Conservation (phyloP, 2,888 invertebrate species). For the Cosmorhoe ocellata region DNA sequence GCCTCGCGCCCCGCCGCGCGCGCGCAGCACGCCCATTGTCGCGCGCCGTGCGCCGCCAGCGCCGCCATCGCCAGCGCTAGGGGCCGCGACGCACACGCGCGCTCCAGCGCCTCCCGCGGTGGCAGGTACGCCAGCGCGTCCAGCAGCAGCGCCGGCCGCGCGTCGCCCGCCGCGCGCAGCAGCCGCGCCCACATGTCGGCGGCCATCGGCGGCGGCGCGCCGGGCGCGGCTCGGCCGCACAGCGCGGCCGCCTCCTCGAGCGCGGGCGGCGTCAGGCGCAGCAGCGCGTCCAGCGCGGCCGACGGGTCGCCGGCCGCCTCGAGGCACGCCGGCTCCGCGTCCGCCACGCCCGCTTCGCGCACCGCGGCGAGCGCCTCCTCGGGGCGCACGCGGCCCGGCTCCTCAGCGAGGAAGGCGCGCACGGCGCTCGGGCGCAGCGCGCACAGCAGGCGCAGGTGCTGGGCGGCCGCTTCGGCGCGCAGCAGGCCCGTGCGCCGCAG, state of each 20-base stretch:
- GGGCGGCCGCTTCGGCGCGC: constrained; percentile 54
- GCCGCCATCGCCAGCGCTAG: constrained; percentile 50
- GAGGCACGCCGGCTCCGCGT: constrained; percentile 66
- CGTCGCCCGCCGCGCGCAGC: constrained; percentile 43
- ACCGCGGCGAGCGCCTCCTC: constrained; percentile 66
- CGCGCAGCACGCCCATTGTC: constrained; percentile 45
- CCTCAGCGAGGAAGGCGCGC: constrained; percentile 52
- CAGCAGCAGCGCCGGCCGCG: constrained; percentile 55
- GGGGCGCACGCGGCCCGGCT: constrained; percentile 63
- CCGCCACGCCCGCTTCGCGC: constrained; percentile 49
- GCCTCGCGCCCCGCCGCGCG: constrained; percentile 51
- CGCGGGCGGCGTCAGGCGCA: constrained; percentile 42
- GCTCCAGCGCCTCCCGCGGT: constrained; percentile 49
- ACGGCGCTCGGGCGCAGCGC: constrained; percentile 49
- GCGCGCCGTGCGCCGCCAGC: constrained; percentile 43
- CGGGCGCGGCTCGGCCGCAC: constrained; percentile 55
- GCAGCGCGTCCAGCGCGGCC: constrained; percentile 61
- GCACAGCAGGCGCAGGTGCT: constrained; percentile 60
- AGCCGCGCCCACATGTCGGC: constrained; percentile 59
- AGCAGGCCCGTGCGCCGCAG: constrained; percentile 42
- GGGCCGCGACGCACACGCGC: constrained; percentile 46
- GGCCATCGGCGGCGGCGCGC: constrained; percentile 48
- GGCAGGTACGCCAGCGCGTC: constrained; percentile 64
- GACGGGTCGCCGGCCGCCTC: constrained; percentile 68
- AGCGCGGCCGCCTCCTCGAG: constrained; percentile 51